Evolutionary conservation across 2,797 vertebrate species (phyloP), one percentile per base, ranked within the genome.

Genomic region (Linurgus olivaceus): DNA sequence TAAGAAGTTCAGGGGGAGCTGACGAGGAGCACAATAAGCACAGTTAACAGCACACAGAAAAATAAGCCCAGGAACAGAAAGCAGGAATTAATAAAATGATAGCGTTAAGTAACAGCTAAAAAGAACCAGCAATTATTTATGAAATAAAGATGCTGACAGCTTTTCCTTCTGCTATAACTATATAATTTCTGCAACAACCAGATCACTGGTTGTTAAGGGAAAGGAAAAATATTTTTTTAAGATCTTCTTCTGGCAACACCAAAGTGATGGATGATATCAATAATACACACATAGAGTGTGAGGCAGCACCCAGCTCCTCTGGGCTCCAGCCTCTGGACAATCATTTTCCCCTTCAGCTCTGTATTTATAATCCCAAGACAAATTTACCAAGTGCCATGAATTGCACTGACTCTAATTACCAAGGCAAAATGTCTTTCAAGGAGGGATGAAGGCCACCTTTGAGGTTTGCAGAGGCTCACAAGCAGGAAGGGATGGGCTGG

Each of bases 81-180:
- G 91, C 93, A 94, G 95, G 76, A 97, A 97, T 95, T 96, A 94
- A 86, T 95, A 37, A 95, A 95, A 95, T 96, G 93, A 97, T 92
- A 97, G 86, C 20, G 13, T 95, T 94, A 95, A 91, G 81, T 94
- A 94, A 90, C 95, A 89, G 93, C 38, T 96, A 71, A 93, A 93
- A 96, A 92, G 92, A 96, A 96, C 95, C 92, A 3, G 94, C 86
- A 96, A 97, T 96, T 95, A 95, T 85, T 93, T 92, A 80, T 87
- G 92, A 93, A 94, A 96, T 88, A 74, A 83, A 92, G 94, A 83
- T 65, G 79, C 93, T 92, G 93, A 94, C 94, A 95, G 94, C 74
- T 94, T 93, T 87, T 76, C 54, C 45, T 95, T 51, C 87, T 88
- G 52, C 71, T 61, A 73, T 40, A 76, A 90, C 88, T 79, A 38